Percentiles rank a stretch among this genome's conserved stretches.
phyloP scores from a whole-genome alignment of 2,797 vertebrate species.

The Falco naumanni region DNA sequence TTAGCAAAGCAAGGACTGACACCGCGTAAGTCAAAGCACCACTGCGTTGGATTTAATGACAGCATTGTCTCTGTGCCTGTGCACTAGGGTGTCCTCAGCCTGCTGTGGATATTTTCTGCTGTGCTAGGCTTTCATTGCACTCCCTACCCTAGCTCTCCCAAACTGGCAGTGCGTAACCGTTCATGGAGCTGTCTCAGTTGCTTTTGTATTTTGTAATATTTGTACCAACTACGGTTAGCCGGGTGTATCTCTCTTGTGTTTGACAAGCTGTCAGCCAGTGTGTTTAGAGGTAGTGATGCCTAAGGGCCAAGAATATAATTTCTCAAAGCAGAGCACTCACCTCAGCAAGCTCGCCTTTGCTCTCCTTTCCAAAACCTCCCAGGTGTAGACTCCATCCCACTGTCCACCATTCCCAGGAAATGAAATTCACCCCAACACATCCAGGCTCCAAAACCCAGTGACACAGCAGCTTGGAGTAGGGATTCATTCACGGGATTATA shows the following conservation, averaged over 20 bases:
- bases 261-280: neutral
- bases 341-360: neutral
- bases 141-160: neutral
- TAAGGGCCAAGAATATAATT: neutral
- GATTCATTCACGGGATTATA: neutral
- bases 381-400: neutral
- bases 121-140: neutral
- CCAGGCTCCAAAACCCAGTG: neutral
- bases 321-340: neutral
- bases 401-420: neutral
- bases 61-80: neutral
- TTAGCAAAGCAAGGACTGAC: neutral
- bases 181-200: neutral
- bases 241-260: neutral
- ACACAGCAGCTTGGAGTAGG: neutral
- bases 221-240: neutral
- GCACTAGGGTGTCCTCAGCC: neutral
- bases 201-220: neutral
- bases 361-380: neutral
- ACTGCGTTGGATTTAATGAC: neutral
- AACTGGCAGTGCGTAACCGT: neutral
- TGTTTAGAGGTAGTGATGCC: neutral
- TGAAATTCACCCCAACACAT: neutral
- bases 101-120: neutral
- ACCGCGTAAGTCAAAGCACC: neutral